A percentile compares a stretch with the other conserved stretches of the same genome.
phyloP scores from a whole-genome alignment of 2,888 invertebrate genomes.

The Omphaloscelis lunosa region DNA sequence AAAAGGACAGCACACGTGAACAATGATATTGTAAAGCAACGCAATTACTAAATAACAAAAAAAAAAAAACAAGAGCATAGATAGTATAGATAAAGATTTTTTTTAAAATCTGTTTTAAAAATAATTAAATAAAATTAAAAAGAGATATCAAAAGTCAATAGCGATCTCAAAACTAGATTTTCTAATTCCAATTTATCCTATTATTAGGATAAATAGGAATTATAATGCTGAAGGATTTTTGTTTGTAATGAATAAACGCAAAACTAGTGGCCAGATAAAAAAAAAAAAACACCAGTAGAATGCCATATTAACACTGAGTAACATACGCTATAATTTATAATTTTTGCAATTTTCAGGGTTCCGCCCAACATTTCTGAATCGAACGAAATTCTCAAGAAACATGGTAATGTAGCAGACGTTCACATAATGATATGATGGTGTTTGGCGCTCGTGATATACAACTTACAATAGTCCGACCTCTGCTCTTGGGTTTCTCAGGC shows the following conservation, averaged over 20 bases:
- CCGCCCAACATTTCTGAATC: background rate
- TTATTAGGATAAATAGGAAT: too few species aligned
- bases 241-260: too few species aligned
- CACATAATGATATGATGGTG: constrained; percentile 27
- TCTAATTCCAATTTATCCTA: background rate
- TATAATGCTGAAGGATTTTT: too few species aligned
- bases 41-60: background rate
- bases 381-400: background rate
- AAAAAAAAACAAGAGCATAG: background rate
- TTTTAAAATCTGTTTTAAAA: background rate
- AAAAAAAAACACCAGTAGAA: too few species aligned
- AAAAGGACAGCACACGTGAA: background rate
- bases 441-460: constrained; percentile 24
- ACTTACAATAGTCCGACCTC: constrained; percentile 50
- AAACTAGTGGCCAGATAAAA: too few species aligned
- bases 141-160: background rate
- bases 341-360: background rate
- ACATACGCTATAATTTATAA: too few species aligned
- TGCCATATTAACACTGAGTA: too few species aligned
- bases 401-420: constrained; percentile 3
- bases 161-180: background rate
- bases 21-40: background rate
- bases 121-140: background rate
- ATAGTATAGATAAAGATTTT: background rate
- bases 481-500: constrained; percentile 31